A percentile compares a stretch with the other conserved stretches of the same genome.
phyloP scores from a whole-genome alignment of 2,113 vertebrate species.

The Aptenodytes patagonicus region DNA sequence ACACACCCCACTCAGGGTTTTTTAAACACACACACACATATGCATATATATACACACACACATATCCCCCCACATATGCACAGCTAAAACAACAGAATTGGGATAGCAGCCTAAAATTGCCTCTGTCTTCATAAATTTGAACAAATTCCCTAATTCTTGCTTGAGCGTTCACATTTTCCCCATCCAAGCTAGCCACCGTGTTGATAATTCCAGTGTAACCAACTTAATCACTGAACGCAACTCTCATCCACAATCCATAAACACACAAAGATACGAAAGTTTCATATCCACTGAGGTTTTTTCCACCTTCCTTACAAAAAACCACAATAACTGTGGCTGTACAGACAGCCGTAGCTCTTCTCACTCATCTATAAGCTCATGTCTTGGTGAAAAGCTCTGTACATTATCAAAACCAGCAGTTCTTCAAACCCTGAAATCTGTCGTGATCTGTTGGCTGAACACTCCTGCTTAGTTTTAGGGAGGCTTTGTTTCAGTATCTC shows the following conservation, averaged over 20 bases:
- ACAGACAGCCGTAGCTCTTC: background rate
- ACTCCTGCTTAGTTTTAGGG: background rate
- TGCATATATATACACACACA: background rate
- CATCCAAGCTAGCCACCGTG: background rate
- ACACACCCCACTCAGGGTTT: fast-evolving
- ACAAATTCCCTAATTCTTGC: background rate
- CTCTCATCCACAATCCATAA: background rate
- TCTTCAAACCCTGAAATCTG: background rate
- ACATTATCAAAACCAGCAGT: background rate
- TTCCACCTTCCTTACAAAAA: background rate
- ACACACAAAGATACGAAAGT: fast-evolving
- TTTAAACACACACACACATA: background rate
- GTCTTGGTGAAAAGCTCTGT: background rate
- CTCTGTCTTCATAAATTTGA: background rate
- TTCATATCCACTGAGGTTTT: background rate
- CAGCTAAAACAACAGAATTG: background rate
- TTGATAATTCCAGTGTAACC: background rate
- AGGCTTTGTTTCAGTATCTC: background rate
- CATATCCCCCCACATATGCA: too few relatives aligned
- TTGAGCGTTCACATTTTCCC: fast-evolving
- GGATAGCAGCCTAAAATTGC: background rate
- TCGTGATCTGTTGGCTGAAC: background rate
- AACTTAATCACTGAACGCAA: background rate
- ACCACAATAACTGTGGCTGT: background rate
- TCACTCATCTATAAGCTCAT: background rate